These are phyloP conservation scores for Otus sunia DNA, from an alignment of 2,113 vertebrate genomes.

Conservation along the genomic window DNA sequence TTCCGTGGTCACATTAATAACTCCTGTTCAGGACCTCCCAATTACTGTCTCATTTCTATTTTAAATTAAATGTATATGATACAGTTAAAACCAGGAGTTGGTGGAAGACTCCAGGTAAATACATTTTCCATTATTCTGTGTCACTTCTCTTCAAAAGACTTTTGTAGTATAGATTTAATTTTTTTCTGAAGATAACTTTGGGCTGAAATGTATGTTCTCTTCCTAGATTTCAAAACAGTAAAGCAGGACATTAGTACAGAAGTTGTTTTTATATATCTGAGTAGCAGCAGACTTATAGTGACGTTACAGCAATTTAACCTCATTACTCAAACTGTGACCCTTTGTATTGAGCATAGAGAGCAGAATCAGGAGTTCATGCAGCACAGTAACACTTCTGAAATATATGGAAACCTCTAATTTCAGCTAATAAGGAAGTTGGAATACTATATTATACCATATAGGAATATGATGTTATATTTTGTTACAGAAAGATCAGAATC, in stretches of 20 bases:
- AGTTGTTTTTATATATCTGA: background rate
- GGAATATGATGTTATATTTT: background rate
- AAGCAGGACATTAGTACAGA: background rate
- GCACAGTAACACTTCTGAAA: background rate
- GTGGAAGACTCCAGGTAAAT: background rate
- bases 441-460: background rate
- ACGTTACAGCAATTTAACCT: background rate
- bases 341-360: background rate
- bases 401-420: background rate
- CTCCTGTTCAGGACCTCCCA: background rate
- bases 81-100: background rate
- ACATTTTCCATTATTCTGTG: background rate
- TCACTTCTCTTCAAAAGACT: background rate
- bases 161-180: background rate
- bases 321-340: background rate
- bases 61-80: background rate
- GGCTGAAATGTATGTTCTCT: background rate
- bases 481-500: background rate
- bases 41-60: background rate
- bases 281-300: background rate
- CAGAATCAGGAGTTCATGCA: background rate
- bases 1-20: background rate
- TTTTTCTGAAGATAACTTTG: background rate
- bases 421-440: background rate
- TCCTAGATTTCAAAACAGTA: background rate